Conservation (phyloP, 2,888 invertebrate species). For the Fabriciana adippe region DNA sequence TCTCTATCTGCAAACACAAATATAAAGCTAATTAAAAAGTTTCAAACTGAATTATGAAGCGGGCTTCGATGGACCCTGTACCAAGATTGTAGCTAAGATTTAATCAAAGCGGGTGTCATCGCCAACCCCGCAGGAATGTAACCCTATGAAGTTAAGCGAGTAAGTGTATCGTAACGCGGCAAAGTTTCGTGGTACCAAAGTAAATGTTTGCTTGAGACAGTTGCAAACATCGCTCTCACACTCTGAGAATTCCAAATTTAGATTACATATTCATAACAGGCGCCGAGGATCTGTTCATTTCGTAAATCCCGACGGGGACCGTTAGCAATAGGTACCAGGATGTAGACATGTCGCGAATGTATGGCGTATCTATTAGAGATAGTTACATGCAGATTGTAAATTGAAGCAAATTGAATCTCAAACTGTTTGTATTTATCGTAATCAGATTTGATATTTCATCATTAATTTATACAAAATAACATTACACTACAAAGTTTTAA, state of each 20-base stretch:
- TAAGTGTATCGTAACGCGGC: constrained; percentile 41
- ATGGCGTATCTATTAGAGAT: neutral
- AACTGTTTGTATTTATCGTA: too few species aligned
- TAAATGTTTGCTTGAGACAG: constrained; percentile 70
- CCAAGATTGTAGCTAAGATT: constrained; percentile 77
- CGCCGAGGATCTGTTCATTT: constrained; percentile 68
- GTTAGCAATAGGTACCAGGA: constrained; percentile 55
- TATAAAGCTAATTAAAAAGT: constrained; percentile 83
- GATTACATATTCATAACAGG: constrained; percentile 81
- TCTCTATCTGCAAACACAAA: constrained; percentile 83
- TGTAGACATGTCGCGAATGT: constrained; percentile 29
- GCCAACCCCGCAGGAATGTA: constrained; percentile 56
- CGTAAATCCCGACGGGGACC: constrained; percentile 66
- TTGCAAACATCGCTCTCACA: constrained; percentile 78
- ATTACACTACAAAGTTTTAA: too few species aligned
- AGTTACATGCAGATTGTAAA: too few species aligned
- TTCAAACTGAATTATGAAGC: constrained; percentile 82
- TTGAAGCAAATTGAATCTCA: too few species aligned
- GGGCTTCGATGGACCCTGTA: constrained; percentile 76
- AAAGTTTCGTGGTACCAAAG: constrained; percentile 49
- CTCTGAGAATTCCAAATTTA: constrained; percentile 79
- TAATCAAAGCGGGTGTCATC: constrained; percentile 69
- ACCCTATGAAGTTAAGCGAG: constrained; percentile 44
- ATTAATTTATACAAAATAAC: too few species aligned
- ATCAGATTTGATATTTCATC: too few species aligned